Conservation (phyloP, 2,797 vertebrate genomes). For the Leucoraja ocellata region DNA sequence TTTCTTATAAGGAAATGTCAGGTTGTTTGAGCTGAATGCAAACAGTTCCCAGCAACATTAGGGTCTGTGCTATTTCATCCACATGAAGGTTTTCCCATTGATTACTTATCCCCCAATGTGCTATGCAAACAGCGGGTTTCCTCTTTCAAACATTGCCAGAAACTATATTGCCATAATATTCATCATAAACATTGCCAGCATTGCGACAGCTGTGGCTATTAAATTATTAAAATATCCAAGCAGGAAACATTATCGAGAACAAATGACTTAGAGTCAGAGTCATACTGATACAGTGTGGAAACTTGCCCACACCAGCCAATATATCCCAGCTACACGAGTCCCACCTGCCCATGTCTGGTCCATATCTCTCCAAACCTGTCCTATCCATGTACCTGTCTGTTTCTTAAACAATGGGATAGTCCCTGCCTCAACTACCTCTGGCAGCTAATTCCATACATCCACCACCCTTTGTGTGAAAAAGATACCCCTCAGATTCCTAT, state of each 20-base stretch:
- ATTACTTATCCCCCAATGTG: neutral
- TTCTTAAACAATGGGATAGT: no score
- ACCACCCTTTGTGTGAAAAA: no score
- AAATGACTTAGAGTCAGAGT: neutral
- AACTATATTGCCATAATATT: neutral
- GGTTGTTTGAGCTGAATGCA: neutral
- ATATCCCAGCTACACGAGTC: no score
- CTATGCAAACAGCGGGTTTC: neutral
- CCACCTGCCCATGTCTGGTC: no score
- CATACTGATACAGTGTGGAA: no score
- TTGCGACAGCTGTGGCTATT: neutral
- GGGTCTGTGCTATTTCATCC: neutral
- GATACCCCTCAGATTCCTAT: no score
- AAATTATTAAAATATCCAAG: conserved; percentile 8
- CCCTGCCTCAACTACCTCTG: no score
- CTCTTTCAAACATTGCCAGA: neutral
- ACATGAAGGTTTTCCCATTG: neutral
- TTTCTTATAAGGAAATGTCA: neutral
- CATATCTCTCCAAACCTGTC: no score
- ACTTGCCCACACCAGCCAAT: no score
- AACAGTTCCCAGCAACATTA: neutral
- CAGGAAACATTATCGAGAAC: no score
- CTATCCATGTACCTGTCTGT: no score
- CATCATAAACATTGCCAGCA: neutral
- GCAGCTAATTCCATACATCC: no score